phyloP scores from a whole-genome alignment of 2,797 vertebrate genomes.

The Ambastaia sidthimunki region DNA sequence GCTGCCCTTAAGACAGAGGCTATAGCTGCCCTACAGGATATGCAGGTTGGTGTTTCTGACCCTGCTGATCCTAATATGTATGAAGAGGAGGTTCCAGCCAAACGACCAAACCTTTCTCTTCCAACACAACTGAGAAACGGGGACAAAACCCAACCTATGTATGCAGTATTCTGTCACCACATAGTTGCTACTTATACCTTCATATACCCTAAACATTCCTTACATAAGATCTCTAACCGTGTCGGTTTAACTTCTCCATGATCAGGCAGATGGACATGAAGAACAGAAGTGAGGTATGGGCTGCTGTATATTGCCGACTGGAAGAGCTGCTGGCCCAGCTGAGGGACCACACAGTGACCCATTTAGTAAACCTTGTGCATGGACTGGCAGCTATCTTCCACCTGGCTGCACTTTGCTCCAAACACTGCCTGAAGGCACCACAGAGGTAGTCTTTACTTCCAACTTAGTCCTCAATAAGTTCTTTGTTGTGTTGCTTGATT shows the following conservation, averaged over 20 bases:
- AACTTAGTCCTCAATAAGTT: background rate
- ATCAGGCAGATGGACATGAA: conserved; percentile 78
- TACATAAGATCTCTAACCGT: background rate
- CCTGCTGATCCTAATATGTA: conserved; percentile 64
- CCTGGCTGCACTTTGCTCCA: conserved; percentile 82
- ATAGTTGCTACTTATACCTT: background rate
- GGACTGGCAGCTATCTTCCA: conserved; percentile 82
- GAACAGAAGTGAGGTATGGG: conserved; percentile 83
- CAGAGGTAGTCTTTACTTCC: conserved; percentile 66
- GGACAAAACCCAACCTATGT: conserved; percentile 69
- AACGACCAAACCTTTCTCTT: conserved; percentile 79
- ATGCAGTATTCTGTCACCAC: conserved; percentile 33
- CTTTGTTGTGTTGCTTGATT: background rate
- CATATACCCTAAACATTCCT: background rate
- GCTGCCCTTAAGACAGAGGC: conserved; percentile 82
- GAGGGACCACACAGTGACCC: conserved; percentile 59
- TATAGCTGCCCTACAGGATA: conserved; percentile 71
- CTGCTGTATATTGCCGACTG: conserved; percentile 74
- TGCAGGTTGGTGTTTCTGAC: conserved; percentile 64
- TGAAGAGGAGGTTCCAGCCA: conserved; percentile 80
- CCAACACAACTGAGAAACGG: conserved; percentile 66
- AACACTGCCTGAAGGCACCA: conserved; percentile 60
- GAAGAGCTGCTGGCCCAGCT: conserved; percentile 77
- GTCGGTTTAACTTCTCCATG: background rate
- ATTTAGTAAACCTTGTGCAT: conserved; percentile 72